Percentiles rank a stretch among this genome's conserved stretches.
These are phyloP conservation scores for Eclectus roratus DNA, from an alignment of 2,113 vertebrate species.

Conservation along the genomic window DNA sequence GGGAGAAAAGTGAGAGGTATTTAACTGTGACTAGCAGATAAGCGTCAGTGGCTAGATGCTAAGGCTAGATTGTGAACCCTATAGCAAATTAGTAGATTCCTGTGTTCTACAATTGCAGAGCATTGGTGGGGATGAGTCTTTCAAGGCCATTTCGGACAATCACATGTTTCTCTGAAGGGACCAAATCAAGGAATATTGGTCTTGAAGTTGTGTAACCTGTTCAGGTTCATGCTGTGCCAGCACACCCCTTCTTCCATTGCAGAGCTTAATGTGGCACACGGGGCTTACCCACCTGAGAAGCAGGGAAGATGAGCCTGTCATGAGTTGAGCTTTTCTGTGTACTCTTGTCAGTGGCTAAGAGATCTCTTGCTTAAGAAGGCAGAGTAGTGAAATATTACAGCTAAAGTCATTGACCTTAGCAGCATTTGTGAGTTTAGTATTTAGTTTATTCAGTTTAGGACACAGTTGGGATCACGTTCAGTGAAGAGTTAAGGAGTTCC, in stretches of 20 bases:
- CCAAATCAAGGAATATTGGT: not conserved
- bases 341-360: not conserved
- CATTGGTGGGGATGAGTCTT: fast-evolving
- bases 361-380: not conserved
- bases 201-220: not conserved
- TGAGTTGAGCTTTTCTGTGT: not conserved
- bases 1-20: not conserved
- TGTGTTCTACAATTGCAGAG: not conserved
- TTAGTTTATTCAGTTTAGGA: not conserved
- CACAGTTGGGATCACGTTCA: not conserved
- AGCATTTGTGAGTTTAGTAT: not conserved
- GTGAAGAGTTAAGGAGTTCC: not conserved
- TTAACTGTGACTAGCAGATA: not conserved
- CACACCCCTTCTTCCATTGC: not conserved
- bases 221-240: not conserved
- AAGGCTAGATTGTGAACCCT: not conserved
- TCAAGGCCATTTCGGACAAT: fast-evolving
- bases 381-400: not conserved
- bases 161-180: not conserved
- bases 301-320: not conserved
- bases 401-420: not conserved
- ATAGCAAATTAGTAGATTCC: not conserved
- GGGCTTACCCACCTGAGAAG: not conserved
- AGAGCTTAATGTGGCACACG: not conserved
- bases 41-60: not conserved